A percentile compares a stretch with the other conserved stretches of the same genome.
phyloP scores from a whole-genome alignment of 2,888 invertebrate genomes.

The Candidula unifasciata region DNA sequence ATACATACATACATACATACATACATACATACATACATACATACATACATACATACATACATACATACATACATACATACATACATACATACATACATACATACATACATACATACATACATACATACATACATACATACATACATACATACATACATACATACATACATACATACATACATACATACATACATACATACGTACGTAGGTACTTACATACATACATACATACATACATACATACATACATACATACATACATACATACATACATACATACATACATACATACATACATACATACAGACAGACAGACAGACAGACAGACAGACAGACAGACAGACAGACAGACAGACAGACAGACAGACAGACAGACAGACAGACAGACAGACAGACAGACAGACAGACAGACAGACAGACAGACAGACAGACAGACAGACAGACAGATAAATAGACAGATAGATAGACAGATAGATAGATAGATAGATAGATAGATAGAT shows the following conservation, averaged over 20 bases:
- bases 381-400: too few relatives aligned
- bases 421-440: too few relatives aligned
- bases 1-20: neutral
- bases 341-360: too few relatives aligned
- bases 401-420: too few relatives aligned
- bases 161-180: neutral
- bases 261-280: neutral
- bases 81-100: conserved; percentile 3
- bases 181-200: neutral
- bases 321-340: too few relatives aligned
- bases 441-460: too few relatives aligned
- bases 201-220: neutral
- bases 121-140: neutral
- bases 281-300: neutral
- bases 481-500: too few relatives aligned
- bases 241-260: too few relatives aligned
- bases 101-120: neutral
- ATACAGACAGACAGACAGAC: too few relatives aligned
- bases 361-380: too few relatives aligned
- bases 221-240: too few relatives aligned
- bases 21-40: neutral
- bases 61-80: conserved; percentile 7
- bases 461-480: too few relatives aligned
- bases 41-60: neutral
- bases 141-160: neutral